Evolutionary conservation across 2,113 vertebrate genomes (phyloP).

Genomic region (Archilochus colubris): DNA sequence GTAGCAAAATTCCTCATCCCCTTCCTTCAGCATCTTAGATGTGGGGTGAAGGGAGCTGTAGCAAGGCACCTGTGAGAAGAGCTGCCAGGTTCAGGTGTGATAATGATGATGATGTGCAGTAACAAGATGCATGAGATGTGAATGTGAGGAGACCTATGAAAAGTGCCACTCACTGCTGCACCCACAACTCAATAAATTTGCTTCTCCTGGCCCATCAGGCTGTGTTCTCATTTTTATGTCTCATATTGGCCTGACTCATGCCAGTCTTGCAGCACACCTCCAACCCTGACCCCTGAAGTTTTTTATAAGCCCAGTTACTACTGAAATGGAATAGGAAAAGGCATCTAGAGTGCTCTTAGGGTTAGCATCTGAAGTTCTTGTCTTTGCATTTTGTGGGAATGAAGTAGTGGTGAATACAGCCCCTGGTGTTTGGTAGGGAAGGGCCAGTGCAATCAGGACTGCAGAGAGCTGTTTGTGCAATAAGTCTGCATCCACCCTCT

Average conservation of each 20-base stretch:
- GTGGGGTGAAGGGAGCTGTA: neutral
- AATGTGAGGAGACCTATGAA: neutral
- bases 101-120: neutral
- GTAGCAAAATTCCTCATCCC: neutral
- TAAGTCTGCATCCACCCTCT: neutral
- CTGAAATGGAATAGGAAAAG: neutral
- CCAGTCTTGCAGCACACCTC: neutral
- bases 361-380: neutral
- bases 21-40: neutral
- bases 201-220: neutral
- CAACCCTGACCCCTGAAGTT: neutral
- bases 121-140: neutral
- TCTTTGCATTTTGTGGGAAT: neutral
- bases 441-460: accelerated
- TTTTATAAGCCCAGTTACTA: neutral
- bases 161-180: neutral
- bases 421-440: neutral
- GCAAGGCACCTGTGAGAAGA: neutral
- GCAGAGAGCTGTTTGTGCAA: neutral
- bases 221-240: neutral
- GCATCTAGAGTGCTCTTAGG: neutral
- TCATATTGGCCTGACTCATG: neutral
- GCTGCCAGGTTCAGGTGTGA: no score
- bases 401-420: neutral
- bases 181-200: accelerated